A percentile compares a stretch with the other conserved stretches of the same genome.
Evolutionary conservation across 2,797 vertebrate genomes (phyloP).

Genomic region (Tamandua tetradactyla): DNA sequence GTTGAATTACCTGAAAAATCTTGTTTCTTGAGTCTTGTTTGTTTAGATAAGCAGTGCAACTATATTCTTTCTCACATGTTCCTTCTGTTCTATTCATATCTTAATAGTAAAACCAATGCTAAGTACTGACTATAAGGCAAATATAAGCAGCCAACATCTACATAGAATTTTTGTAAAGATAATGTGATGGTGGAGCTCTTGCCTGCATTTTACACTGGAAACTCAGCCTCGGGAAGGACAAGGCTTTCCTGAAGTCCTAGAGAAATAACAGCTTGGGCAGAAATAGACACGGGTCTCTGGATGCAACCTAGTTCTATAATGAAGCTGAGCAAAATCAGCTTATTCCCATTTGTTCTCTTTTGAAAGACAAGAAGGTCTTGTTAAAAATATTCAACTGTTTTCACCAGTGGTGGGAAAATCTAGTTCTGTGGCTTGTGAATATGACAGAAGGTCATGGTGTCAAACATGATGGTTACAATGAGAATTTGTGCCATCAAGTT

Average conservation of each 20-base stretch:
- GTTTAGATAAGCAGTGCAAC: slow-evolving; percentile 10
- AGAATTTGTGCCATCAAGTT: neutral
- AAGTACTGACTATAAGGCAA: neutral
- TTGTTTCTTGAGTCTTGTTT: slow-evolving; percentile 18
- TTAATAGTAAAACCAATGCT: slow-evolving; percentile 38
- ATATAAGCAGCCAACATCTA: neutral
- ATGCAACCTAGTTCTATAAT: neutral
- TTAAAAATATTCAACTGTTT: slow-evolving; percentile 35
- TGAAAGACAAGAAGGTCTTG: slow-evolving; percentile 8
- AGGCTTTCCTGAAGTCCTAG: neutral
- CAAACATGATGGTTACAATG: neutral
- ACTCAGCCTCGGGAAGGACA: neutral
- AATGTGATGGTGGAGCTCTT: neutral
- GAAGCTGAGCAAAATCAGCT: neutral
- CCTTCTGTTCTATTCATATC: slow-evolving; percentile 17
- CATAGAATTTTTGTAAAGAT: neutral
- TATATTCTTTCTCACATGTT: neutral
- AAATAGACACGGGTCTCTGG: slow-evolving; percentile 35
- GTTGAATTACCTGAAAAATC: slow-evolving; percentile 23
- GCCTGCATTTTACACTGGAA: neutral
- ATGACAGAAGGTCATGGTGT: neutral
- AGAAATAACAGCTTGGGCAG: slow-evolving; percentile 29
- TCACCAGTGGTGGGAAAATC: neutral
- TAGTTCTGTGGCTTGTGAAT: neutral
- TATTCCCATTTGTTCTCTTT: slow-evolving; percentile 19